Conservation (phyloP, 1,140 invertebrate genomes). For the Penaeus indicus region DNA sequence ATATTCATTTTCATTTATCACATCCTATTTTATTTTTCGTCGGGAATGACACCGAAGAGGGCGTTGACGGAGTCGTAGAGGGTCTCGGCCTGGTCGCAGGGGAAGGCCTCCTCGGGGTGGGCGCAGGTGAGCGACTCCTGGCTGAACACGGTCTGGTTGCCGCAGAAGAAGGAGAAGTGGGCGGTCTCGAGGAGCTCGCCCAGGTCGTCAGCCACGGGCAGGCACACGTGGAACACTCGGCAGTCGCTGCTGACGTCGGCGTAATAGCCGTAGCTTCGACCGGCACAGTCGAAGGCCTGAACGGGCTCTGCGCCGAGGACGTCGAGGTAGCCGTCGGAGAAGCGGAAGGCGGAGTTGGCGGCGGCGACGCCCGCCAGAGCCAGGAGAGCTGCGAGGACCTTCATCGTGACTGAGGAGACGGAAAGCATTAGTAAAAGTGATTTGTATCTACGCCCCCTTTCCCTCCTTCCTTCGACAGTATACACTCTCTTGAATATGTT, state of each 20-base stretch:
- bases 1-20: too few relatives aligned
- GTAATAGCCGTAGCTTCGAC: constrained; percentile 47
- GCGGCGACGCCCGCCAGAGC: constrained; percentile 32
- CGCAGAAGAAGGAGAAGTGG: constrained; percentile 45
- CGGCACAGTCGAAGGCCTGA: constrained; percentile 18
- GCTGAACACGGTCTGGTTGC: constrained; percentile 58
- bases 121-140: constrained; percentile 51
- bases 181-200: constrained; percentile 14
- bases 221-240: constrained; percentile 48
- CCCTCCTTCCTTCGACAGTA: too few relatives aligned
- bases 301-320: constrained; percentile 34
- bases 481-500: too few relatives aligned
- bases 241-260: constrained; percentile 51
- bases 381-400: constrained; percentile 33
- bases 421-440: too few relatives aligned
- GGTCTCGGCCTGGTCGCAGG: constrained; percentile 30
- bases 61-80: constrained; percentile 39
- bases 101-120: constrained; percentile 15
- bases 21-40: background rate
- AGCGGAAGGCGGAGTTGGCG: constrained; percentile 35
- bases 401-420: background rate
- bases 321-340: constrained; percentile 32
- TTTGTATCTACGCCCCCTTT: too few relatives aligned
- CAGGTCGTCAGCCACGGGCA: constrained; percentile 35
- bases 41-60: constrained; percentile 6